phyloP scores from a whole-genome alignment of 2,888 invertebrate genomes.

The Eupithecia insigniata region DNA sequence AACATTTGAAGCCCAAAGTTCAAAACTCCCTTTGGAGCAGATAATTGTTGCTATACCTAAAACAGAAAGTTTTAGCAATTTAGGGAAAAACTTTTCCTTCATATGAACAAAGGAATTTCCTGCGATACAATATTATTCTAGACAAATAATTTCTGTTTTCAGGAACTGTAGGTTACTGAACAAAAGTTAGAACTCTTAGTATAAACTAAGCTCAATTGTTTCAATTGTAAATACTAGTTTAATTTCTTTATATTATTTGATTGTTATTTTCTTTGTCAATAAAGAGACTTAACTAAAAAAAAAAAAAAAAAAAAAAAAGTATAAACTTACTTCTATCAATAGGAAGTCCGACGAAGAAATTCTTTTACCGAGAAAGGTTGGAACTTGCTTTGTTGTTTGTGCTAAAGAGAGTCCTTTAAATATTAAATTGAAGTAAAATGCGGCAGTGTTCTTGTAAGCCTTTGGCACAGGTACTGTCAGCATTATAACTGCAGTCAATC shows the following conservation, averaged over 20 bases:
- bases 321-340: not conserved
- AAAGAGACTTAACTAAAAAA: too few relatives aligned
- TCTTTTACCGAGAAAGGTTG: not conserved
- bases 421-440: too few relatives aligned
- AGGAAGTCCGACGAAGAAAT: not conserved
- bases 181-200: slow-evolving; percentile 5
- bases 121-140: slow-evolving; percentile 19
- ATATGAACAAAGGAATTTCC: slow-evolving; percentile 19
- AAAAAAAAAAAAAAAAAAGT: too few relatives aligned
- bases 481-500: too few relatives aligned
- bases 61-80: slow-evolving; percentile 8
- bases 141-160: slow-evolving; percentile 24
- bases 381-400: not conserved
- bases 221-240: too few relatives aligned
- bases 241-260: too few relatives aligned
- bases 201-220: too few relatives aligned
- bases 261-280: too few relatives aligned
- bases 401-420: not conserved
- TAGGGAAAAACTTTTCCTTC: slow-evolving; percentile 13
- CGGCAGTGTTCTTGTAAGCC: too few relatives aligned
- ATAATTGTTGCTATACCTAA: not conserved
- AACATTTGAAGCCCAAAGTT: not conserved
- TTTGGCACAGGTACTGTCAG: too few relatives aligned
- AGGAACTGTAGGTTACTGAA: not conserved
- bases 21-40: not conserved